phyloP scores from a whole-genome alignment of 2,888 invertebrate species.

The Cantharis lateralis region DNA sequence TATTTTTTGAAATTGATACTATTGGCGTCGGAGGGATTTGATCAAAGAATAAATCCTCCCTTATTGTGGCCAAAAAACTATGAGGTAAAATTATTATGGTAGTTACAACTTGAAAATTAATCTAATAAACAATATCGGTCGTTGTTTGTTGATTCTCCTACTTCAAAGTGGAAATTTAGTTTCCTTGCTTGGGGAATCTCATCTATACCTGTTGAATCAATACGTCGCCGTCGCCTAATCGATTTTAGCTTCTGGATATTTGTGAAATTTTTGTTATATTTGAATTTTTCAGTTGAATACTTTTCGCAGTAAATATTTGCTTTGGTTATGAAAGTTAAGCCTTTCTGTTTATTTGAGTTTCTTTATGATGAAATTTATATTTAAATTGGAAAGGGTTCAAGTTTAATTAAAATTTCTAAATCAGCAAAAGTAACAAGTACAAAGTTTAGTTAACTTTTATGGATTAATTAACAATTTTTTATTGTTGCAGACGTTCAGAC shows the following conservation, averaged over 20 bases:
- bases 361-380: not conserved
- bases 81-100: not conserved
- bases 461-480: not conserved
- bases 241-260: not conserved
- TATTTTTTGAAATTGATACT: not conserved
- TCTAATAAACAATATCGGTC: not conserved
- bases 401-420: not conserved
- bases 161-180: not conserved
- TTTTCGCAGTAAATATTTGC: not conserved
- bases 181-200: not conserved
- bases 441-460: not conserved
- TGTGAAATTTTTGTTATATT: not conserved
- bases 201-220: slow-evolving; percentile 1
- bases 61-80: not conserved
- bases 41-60: not conserved
- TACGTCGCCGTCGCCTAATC: not conserved
- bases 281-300: not conserved
- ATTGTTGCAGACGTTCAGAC: slow-evolving; percentile 88
- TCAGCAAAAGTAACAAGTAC: not conserved
- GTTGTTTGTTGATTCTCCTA: not conserved
- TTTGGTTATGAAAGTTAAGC: not conserved
- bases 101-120: not conserved
- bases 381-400: not conserved
- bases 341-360: not conserved
- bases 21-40: not conserved